A percentile compares a stretch with the other conserved stretches of the same genome.
phyloP scores from a whole-genome alignment of 2,113 vertebrate genomes.

The Rattus rattus region DNA sequence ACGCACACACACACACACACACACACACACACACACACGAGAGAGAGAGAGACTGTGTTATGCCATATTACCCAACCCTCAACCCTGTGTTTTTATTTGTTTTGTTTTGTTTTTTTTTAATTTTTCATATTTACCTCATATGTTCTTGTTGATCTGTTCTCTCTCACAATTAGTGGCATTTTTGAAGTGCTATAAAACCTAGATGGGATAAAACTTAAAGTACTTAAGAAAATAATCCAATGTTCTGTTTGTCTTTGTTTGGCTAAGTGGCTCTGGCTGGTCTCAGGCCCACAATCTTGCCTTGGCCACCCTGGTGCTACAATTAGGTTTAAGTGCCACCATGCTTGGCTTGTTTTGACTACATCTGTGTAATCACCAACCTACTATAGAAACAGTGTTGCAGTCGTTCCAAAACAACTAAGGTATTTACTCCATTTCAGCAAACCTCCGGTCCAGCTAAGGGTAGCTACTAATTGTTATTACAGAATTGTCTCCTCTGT shows the following conservation, averaged over 20 bases:
- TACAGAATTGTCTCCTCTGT: not conserved
- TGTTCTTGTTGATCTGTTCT: not conserved
- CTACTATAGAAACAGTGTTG: not conserved
- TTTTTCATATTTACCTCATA: not conserved
- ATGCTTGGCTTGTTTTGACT: not conserved
- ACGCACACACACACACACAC: too few species aligned
- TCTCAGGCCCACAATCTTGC: not conserved
- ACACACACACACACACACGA: not conserved
- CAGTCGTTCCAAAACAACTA: not conserved
- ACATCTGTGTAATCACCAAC: not conserved
- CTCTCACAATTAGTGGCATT: not conserved
- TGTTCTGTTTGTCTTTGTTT: not conserved
- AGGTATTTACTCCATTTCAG: not conserved
- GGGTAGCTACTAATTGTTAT: not conserved
- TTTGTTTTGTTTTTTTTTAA: not conserved
- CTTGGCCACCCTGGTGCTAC: not conserved
- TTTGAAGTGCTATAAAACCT: not conserved
- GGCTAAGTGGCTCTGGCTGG: not conserved
- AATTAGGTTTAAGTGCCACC: not conserved
- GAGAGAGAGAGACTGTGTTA: too few species aligned
- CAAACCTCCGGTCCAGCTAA: not conserved
- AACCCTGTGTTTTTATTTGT: not conserved
- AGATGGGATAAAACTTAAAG: not conserved
- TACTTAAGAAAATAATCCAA: not conserved
- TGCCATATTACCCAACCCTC: not conserved